Evolutionary conservation across 2,888 invertebrate genomes (phyloP).

Genomic region (Esperia sulphurella): DNA sequence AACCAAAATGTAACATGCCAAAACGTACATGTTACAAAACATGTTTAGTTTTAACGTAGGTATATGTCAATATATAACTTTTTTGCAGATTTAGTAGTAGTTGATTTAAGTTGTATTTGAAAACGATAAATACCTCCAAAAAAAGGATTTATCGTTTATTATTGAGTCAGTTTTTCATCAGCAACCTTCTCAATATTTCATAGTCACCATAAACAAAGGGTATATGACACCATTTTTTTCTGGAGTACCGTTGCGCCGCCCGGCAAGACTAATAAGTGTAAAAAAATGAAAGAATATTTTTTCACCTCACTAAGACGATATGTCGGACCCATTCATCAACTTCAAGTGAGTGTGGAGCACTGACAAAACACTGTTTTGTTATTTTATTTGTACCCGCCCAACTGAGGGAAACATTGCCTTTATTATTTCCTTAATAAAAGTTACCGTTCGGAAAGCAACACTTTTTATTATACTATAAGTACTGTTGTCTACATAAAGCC

Average conservation of each 20-base stretch:
- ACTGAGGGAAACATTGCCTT: conserved; percentile 14
- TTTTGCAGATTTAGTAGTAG: too few species aligned
- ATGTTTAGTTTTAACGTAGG: too few species aligned
- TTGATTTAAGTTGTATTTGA: too few species aligned
- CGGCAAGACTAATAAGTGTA: conserved; percentile 4
- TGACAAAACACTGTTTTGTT: conserved; percentile 29
- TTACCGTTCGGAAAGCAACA: not conserved
- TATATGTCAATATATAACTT: too few species aligned
- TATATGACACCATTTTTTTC: not conserved
- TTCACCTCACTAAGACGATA: conserved; percentile 11
- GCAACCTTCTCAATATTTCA: too few species aligned
- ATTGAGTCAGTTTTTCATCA: too few species aligned
- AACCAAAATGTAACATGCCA: too few species aligned
- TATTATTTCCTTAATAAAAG: conserved; percentile 17
- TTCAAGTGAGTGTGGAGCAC: conserved; percentile 25
- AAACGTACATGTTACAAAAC: too few species aligned
- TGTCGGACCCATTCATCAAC: conserved; percentile 27
- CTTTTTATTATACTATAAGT: too few species aligned
- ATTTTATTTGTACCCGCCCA: conserved; percentile 19
- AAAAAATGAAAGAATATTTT: conserved; percentile 8
- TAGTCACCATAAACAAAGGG: too few species aligned
- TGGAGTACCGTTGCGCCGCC: conserved; percentile 1
- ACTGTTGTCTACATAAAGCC: not conserved
- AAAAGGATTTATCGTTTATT: too few species aligned
- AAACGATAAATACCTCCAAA: too few species aligned